phyloP scores from a whole-genome alignment of 2,888 invertebrate genomes.

The Hyalella azteca region DNA sequence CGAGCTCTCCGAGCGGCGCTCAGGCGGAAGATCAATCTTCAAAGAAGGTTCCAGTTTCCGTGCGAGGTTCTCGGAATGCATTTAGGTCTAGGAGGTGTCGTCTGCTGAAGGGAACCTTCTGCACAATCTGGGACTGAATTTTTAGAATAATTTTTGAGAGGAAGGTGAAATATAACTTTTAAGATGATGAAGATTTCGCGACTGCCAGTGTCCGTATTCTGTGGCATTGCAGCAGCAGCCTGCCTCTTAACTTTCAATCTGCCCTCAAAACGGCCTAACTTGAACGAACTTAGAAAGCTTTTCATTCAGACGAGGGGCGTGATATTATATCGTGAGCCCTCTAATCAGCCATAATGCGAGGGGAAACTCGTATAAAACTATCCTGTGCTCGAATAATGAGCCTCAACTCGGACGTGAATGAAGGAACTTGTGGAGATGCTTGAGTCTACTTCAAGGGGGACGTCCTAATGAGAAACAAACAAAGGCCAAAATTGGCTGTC shows the following conservation, averaged over 20 bases:
- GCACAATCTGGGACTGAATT: too few species aligned
- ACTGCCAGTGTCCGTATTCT: neutral
- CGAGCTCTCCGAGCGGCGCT: neutral
- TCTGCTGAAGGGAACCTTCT: too few species aligned
- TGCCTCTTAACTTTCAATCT: slow-evolving; percentile 10
- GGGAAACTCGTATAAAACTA: neutral
- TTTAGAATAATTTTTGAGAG: too few species aligned
- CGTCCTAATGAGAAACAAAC: slow-evolving; percentile 20
- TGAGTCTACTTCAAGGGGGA: neutral
- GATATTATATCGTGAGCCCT: slow-evolving; percentile 8
- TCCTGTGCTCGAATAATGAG: neutral
- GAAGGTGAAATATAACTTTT: too few species aligned
- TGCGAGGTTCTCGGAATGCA: neutral
- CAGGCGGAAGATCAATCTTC: neutral
- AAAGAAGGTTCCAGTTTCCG: neutral
- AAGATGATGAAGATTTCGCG: too few species aligned
- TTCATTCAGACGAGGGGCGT: slow-evolving; percentile 6
- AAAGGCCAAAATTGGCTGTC: neutral
- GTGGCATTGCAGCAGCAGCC: neutral
- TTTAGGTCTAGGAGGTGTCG: neutral
- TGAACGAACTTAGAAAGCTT: slow-evolving; percentile 4
- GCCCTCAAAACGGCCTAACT: slow-evolving; percentile 10
- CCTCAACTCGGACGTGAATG: neutral
- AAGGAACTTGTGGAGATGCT: neutral
- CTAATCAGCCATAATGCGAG: slow-evolving; percentile 25